Evolutionary conservation across 2,888 invertebrate species (phyloP), one percentile per base, ranked within the genome.

Genomic region (Rotaria magnacalcarata): DNA sequence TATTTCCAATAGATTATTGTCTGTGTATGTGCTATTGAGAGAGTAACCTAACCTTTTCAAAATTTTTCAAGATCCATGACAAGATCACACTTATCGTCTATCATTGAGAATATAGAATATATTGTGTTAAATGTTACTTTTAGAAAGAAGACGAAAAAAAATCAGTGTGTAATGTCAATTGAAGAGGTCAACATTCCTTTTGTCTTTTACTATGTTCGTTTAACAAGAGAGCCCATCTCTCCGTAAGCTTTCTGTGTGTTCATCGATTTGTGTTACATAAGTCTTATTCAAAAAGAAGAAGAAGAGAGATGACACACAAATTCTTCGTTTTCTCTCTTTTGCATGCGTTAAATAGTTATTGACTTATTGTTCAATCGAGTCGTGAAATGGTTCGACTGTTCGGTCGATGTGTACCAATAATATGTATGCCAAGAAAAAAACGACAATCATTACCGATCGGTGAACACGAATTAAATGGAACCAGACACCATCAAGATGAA

Each of bases 141-240:
- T 67, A 14, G 0, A 54, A 3, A 54, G 54, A 54, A 21, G 21
- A 34, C 34, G 34, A 21, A 54, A 54, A 54, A 54, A 54, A 54
- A 7, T 54, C 54, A 54, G 19, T 54, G 21, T 54, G 21, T 54
- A 54, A 67, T 67, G 67, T 67, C 67, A 67, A 67, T 67, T 67
- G 67, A 67, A 67, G 67, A 67, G 67, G 67, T 67, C 67, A 41
- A 67, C 67, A 67, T 67, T 67, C 67, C 34, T 67, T 60, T 60
- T 67, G 5, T 67, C 67, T 67, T 34, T 67, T 67, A 67, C 34
- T 34, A 67, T 27, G 19, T 67, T 67, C 67, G 34, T 34, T 16
- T 67, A 67, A 34, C 10, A 67, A 67, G 67, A 67, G 67, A 67
- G 27, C 34, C 16, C 5, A 67, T 67, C 67, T 67, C 16, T 34